A percentile compares a stretch with the other conserved stretches of the same genome.
Evolutionary conservation across 2,888 invertebrate genomes (phyloP).

Genomic region (Tetragnatha montana): DNA sequence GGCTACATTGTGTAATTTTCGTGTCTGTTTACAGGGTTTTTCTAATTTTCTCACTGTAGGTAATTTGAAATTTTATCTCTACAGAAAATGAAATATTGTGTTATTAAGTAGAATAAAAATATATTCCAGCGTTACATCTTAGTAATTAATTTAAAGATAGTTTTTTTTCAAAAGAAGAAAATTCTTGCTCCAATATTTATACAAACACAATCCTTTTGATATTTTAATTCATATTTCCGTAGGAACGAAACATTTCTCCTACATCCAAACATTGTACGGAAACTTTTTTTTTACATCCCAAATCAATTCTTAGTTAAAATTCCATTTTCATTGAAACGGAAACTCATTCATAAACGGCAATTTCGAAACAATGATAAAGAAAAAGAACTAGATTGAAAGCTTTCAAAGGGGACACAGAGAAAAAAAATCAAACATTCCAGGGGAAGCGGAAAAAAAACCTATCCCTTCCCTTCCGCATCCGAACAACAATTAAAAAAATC

Average conservation of each 20-base stretch:
- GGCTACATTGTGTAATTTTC: no score
- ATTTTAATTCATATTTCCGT: background rate
- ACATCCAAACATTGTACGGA: background rate
- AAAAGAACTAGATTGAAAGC: background rate
- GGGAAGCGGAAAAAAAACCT: background rate
- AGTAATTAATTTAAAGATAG: background rate
- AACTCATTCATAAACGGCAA: background rate
- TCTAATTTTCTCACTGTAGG: no score
- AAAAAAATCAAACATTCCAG: background rate
- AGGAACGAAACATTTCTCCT: background rate
- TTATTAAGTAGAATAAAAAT: background rate
- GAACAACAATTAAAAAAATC: conserved; percentile 34
- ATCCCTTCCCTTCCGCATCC: background rate
- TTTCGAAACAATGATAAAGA: background rate
- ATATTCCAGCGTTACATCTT: background rate
- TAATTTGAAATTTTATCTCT: no score
- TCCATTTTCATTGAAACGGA: conserved; percentile 19
- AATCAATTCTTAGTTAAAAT: background rate
- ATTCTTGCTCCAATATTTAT: background rate
- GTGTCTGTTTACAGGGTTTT: no score
- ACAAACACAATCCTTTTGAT: background rate
- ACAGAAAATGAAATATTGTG: no score
- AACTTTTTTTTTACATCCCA: background rate
- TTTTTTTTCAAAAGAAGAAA: background rate
- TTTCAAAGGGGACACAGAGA: background rate